Evolutionary conservation across 2,113 vertebrate genomes (phyloP).

Genomic region (Brienomyrus brachyistius): DNA sequence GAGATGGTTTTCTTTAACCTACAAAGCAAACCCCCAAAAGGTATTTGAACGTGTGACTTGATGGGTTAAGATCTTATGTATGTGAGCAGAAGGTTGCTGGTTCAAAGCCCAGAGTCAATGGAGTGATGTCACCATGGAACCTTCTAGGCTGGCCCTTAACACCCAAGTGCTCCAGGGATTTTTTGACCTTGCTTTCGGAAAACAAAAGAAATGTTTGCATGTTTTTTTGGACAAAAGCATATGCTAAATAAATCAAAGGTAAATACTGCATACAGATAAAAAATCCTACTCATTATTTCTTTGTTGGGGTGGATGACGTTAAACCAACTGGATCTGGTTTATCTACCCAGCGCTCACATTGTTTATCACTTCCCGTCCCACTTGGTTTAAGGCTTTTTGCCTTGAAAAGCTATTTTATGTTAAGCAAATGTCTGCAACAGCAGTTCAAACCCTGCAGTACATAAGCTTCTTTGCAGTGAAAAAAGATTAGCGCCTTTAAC

Average conservation of each 20-base stretch:
- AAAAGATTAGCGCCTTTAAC: background rate
- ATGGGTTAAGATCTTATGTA: background rate
- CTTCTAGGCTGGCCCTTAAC: background rate
- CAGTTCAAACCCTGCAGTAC: background rate
- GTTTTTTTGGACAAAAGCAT: background rate
- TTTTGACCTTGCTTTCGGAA: background rate
- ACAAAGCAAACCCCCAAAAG: background rate
- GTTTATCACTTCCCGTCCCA: background rate
- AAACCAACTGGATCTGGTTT: background rate
- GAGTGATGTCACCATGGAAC: background rate
- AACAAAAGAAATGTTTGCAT: background rate
- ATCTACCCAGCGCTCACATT: background rate
- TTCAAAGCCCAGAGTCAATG: background rate
- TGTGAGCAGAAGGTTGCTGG: background rate
- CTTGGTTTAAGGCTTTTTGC: background rate
- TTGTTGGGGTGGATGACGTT: background rate
- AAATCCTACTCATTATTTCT: background rate
- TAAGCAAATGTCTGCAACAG: background rate
- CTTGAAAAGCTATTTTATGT: background rate
- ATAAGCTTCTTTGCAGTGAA: background rate
- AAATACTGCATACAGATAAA: background rate
- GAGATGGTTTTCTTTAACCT: background rate
- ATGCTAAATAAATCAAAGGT: background rate
- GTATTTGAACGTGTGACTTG: background rate
- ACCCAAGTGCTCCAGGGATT: background rate